phyloP scores from a whole-genome alignment of 2,797 vertebrate species.

The Thaleichthys pacificus region DNA sequence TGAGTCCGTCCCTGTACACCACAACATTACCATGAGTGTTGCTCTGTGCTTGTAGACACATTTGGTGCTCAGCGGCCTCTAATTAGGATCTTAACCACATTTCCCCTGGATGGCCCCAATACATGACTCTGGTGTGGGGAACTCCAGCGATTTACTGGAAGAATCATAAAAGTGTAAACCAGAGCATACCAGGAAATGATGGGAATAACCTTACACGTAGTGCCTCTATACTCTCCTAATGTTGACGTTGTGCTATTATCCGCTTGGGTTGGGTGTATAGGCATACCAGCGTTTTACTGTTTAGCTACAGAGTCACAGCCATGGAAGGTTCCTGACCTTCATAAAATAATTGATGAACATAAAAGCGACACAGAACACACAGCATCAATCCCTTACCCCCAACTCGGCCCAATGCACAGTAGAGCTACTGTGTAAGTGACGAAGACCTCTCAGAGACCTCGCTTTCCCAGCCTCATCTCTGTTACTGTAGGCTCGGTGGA shows the following conservation, averaged over 20 bases:
- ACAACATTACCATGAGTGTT: too few species aligned
- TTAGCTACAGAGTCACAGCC: conserved; percentile 43
- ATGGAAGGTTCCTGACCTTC: background rate
- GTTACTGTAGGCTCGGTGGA: conserved; percentile 25
- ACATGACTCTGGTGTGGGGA: conserved; percentile 45
- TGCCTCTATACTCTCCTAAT: conserved; percentile 60
- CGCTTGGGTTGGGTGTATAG: conserved; percentile 17
- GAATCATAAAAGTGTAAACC: conserved; percentile 71
- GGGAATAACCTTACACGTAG: conserved; percentile 67
- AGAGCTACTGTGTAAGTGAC: conserved; percentile 55
- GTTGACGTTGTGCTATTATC: conserved; percentile 1
- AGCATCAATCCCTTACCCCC: background rate
- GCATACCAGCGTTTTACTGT: conserved; percentile 55
- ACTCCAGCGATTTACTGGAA: conserved; percentile 71
- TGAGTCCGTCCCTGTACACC: too few species aligned
- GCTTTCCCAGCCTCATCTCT: conserved; percentile 39
- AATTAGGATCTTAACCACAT: conserved; percentile 65
- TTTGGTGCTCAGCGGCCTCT: conserved; percentile 43
- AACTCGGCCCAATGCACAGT: conserved; percentile 38
- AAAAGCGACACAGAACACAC: background rate
- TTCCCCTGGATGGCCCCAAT: conserved; percentile 58
- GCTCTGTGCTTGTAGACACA: conserved; percentile 35
- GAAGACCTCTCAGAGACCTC: conserved; percentile 20
- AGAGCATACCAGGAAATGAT: conserved; percentile 71
- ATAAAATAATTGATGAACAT: background rate